Base-by-base conservation (phyloP, 2,888 invertebrate genomes). In the Drosophila leonis region DNA sequence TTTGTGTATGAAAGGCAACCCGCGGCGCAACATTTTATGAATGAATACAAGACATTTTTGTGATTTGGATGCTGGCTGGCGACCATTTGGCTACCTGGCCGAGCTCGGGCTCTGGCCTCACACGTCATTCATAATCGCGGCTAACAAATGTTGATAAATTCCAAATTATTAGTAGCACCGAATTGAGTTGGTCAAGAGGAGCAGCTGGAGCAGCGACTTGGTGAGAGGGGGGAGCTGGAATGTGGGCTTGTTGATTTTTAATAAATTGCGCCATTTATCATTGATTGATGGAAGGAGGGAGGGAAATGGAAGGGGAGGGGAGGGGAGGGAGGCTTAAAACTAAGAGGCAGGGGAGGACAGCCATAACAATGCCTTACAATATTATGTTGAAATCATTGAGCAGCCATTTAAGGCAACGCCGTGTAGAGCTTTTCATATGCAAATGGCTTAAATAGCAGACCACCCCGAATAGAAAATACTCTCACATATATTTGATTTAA, bases 311-410 rank as follows among this genome's bases (percentile, higher is more conserved):
- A 9, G 10, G 39, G n/a, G 39, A n/a, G 2, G 7, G 42, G 5
- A 1, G 37, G 13, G 1, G 12, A 9, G 33, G 13, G 12, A 2
- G 33, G 7, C 15, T 1, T 54, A 52, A 49, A 31, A 49, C 48
- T 49, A 31, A 31, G 37, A 54, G 37, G 10, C 39, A 20, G 54
- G 54, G 37, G 37, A 54, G 54, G 37, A 39, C 20, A 57, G 39
- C 55, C 20, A 42, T 49, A 73, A 88, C 88, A 86, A 82, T 60
- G 72, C 74, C 65, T 48, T 71, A 89, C 78, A 87, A 84, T 89
- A 73, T 83, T 74, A 83, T 90, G 91, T 90, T 90, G 91, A 90
- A 91, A 90, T 83, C 90, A 90, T 90, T 90, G 90, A 87, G 78
- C 72, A 80, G 64, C 89, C 85, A 89, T 90, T 88, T 90, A 79